These are phyloP conservation scores for Catonia carolina DNA, from an alignment of 2,888 invertebrate genomes.

Conservation along the genomic window DNA sequence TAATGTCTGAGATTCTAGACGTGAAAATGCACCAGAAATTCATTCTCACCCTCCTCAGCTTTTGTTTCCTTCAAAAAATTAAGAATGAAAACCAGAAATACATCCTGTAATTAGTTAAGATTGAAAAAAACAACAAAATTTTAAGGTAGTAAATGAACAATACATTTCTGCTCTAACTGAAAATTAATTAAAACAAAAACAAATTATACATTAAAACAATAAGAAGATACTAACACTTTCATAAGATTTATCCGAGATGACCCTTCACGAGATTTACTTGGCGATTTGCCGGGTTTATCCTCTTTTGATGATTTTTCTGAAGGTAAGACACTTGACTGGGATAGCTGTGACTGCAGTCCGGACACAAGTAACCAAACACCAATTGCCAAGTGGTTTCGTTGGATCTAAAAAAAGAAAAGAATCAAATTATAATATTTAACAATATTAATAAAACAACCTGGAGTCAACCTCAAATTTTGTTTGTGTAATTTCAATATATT, in stretches of 20 bases:
- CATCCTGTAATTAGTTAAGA: no score
- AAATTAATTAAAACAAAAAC: no score
- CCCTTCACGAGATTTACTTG: conserved; percentile 51
- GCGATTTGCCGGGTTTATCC: conserved; percentile 54
- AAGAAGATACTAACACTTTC: conserved; percentile 56
- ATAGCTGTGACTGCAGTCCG: conserved; percentile 77
- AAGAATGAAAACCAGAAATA: no score
- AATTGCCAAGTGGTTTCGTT: conserved; percentile 83
- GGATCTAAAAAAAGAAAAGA: conserved; percentile 50
- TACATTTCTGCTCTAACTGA: no score
- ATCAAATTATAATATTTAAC: conserved; percentile 6
- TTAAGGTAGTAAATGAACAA: no score
- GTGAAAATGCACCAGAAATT: no score
- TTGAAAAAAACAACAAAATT: no score
- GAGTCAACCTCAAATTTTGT: neutral
- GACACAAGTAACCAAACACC: conserved; percentile 83
- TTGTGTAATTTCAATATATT: neutral
- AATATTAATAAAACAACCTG: conserved; percentile 13
- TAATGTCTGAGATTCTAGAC: no score
- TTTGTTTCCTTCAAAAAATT: no score
- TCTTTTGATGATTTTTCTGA: conserved; percentile 39
- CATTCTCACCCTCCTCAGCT: no score
- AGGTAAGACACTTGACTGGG: conserved; percentile 50
- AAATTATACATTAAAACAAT: no score
- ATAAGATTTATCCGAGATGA: conserved; percentile 58